Conservation (phyloP, 2,888 invertebrate genomes). For the Polyommatus iphigenia region DNA sequence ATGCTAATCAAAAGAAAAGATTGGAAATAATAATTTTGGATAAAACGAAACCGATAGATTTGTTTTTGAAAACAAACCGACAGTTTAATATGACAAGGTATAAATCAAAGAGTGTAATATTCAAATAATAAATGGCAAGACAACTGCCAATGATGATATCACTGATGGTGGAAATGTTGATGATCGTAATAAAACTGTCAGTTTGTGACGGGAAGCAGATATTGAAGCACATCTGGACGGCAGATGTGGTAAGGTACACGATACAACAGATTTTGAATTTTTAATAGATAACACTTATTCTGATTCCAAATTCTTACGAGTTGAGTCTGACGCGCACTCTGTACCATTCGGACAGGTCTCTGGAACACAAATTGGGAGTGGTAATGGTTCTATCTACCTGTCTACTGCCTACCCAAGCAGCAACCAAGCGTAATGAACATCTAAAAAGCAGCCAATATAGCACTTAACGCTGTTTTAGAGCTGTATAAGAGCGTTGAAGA, state of each 20-base stretch:
- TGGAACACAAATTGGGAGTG: constrained; percentile 77
- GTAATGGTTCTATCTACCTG: constrained; percentile 61
- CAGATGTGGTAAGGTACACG: constrained; percentile 77
- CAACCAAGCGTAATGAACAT: no score
- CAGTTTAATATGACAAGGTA: constrained; percentile 54
- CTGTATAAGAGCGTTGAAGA: no score
- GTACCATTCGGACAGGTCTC: constrained; percentile 89
- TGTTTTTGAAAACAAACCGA: constrained; percentile 63
- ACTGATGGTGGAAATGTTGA: constrained; percentile 28
- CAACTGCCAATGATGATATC: background rate
- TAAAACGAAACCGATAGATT: constrained; percentile 54
- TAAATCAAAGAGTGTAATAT: background rate
- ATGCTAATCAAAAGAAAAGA: constrained; percentile 19
- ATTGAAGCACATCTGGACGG: constrained; percentile 75
- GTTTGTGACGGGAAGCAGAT: constrained; percentile 70
- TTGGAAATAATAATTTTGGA: constrained; percentile 31
- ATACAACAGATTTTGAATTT: constrained; percentile 73
- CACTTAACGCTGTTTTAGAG: no score
- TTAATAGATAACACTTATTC: constrained; percentile 74
- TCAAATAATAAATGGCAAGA: background rate
- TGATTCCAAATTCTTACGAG: constrained; percentile 86
- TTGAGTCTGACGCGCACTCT: constrained; percentile 92
- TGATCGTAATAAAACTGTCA: constrained; percentile 62
- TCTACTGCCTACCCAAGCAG: constrained; percentile 33
- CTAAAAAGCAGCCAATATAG: no score